Percentiles rank a stretch among this genome's conserved stretches.
phyloP scores from a whole-genome alignment of 2,797 vertebrate genomes.

The Sebastes jordani region DNA sequence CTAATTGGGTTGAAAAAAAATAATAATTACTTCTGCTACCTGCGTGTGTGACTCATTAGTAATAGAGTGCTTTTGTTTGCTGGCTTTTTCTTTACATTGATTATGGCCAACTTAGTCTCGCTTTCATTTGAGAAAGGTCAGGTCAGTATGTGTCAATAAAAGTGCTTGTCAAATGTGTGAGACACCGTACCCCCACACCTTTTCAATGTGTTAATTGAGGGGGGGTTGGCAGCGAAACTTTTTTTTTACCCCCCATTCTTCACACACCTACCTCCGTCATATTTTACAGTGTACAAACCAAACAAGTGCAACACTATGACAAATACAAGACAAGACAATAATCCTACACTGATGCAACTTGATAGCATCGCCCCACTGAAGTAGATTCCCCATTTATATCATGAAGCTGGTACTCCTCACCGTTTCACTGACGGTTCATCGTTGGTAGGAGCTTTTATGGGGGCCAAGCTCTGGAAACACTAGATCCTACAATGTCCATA shows the following conservation, averaged over 20 bases:
- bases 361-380: neutral
- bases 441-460: neutral
- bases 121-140: neutral
- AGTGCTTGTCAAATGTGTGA: neutral
- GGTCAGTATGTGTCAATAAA: neutral
- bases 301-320: neutral
- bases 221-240: neutral
- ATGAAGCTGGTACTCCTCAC: neutral
- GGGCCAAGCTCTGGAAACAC: neutral
- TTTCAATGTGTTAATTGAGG: neutral
- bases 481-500: neutral
- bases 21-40: conserved; percentile 33
- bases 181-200: neutral
- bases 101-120: neutral
- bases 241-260: neutral
- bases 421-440: neutral
- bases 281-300: neutral
- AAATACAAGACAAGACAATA: neutral
- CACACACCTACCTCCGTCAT: neutral
- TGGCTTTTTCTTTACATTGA: conserved; percentile 1
- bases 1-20: conserved; percentile 38
- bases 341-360: neutral
- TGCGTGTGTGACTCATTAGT: conserved; percentile 16
- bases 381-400: neutral
- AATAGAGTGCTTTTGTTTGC: neutral